Evolutionary conservation across 2,888 invertebrate species (phyloP).

Genomic region (Diogma glabrata): DNA sequence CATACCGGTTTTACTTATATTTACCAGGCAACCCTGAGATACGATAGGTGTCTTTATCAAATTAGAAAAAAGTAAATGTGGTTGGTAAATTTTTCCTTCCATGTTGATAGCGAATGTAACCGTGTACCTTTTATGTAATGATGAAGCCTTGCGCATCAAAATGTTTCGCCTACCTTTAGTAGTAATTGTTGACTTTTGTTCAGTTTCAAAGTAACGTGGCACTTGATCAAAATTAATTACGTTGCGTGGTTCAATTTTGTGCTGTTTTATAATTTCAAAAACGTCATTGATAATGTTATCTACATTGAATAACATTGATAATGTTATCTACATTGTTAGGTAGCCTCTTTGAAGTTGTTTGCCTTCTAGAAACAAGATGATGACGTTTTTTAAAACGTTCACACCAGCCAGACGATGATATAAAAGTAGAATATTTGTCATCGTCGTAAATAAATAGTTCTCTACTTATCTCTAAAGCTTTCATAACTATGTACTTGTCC

Average conservation of each 20-base stretch:
- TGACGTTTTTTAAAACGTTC: slow-evolving; percentile 9
- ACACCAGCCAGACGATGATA: slow-evolving; percentile 5
- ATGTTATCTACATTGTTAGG: slow-evolving; percentile 7
- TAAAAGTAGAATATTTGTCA: slow-evolving; percentile 5
- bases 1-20: slow-evolving; percentile 1
- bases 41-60: slow-evolving; percentile 7
- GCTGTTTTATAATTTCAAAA: slow-evolving; percentile 5
- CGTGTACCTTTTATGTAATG: slow-evolving; percentile 8
- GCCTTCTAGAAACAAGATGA: slow-evolving; percentile 7
- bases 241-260: slow-evolving; percentile 5
- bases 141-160: slow-evolving; percentile 9
- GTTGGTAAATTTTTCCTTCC: slow-evolving; percentile 6
- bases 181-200: slow-evolving; percentile 10
- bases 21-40: not conserved
- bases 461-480: slow-evolving; percentile 10
- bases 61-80: slow-evolving; percentile 8
- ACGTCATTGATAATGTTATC: no score
- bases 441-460: not conserved
- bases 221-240: slow-evolving; percentile 9
- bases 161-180: slow-evolving; percentile 5
- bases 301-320: no score
- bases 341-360: slow-evolving; percentile 7
- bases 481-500: slow-evolving; percentile 7
- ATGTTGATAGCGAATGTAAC: slow-evolving; percentile 9
- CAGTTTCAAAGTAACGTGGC: slow-evolving; percentile 8